Base-by-base conservation (phyloP, 2,113 vertebrate genomes). In the Spermophilus dauricus region DNA sequence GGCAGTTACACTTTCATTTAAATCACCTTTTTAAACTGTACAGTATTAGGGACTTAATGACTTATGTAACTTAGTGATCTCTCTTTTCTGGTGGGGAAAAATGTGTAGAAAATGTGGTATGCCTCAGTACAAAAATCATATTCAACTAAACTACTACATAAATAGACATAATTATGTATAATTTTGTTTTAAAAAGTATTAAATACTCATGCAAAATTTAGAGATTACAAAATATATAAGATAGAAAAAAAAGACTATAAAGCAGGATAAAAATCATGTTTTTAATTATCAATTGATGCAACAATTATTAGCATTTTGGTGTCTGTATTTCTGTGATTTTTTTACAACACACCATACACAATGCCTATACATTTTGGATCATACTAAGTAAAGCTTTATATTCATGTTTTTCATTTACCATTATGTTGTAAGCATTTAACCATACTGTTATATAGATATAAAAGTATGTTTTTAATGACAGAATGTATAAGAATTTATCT, bases 151-250 rank as follows among this genome's bases (percentile, higher is more conserved):
- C 95, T 97, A 72, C 53, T 70, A 76, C 56, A 75, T 76, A 89
- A 97, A 81, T 24, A 81, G 42, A 94, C 95, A 37, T 78, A 97
- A 91, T 95, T 96, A 97, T 94, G 73, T 76, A 42, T 14, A 80
- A 32, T 73, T 86, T 94, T 94, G 20, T 80, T 16, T 92, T 69
- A 86, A 97, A 96, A 89, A 91, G 67, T 95, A 88, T 96, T 88
- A 80, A 37, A 97, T 63, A 76, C 45, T 86, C 24, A 58, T 75
- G 48, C 53, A 94, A 91, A 91, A 93, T 93, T 94, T 70, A 86
- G 61, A 97, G 77, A 94, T 95, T 86, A 84, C 2, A 95, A 97
- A 94, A 86, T 84, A 85, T 30, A 34, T 61, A 42, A 90, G 26
- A 86, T 51, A 51, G 48, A 67, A 75, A 75, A 30, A 30, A 86